Conservation (phyloP, 92 coral and sea anemone species). For the Galaxea fascicularis region DNA sequence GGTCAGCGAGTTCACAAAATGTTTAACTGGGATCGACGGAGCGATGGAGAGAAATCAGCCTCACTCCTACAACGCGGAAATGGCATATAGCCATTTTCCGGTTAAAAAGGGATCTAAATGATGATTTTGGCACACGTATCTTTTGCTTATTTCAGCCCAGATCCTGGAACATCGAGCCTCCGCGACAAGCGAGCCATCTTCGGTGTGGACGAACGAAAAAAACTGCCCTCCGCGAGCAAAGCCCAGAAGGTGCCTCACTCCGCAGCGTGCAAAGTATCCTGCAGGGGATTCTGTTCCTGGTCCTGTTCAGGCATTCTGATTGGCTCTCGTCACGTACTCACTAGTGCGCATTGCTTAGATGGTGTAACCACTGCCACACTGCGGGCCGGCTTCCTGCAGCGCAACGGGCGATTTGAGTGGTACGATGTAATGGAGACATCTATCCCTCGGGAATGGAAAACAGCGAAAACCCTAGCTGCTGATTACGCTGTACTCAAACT, state of each 20-base stretch:
- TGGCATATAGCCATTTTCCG: no score
- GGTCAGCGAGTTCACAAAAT: no score
- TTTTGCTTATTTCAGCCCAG: background rate
- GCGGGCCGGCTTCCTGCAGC: conserved; percentile 76
- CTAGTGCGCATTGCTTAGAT: conserved; percentile 87
- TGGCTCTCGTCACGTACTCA: conserved; percentile 79
- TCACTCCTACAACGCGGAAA: no score
- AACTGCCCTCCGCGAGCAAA: conserved; percentile 7
- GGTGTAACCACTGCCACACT: conserved; percentile 46
- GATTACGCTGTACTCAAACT: conserved; percentile 73
- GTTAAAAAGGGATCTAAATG: no score
- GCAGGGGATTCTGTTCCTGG: conserved; percentile 74
- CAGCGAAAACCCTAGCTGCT: background rate
- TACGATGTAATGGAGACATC: conserved; percentile 49
- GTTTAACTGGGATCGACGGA: no score
- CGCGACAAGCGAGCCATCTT: conserved; percentile 31
- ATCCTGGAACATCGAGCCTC: background rate
- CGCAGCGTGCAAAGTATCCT: conserved; percentile 74
- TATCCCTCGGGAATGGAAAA: conserved; percentile 45
- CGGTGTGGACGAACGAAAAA: conserved; percentile 52
- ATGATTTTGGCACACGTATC: no score
- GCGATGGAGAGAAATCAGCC: no score
- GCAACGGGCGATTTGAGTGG: conserved; percentile 66
- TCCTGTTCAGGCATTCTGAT: conserved; percentile 75
- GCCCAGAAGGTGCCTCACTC: conserved; percentile 73